A percentile compares a stretch with the other conserved stretches of the same genome.
These are phyloP conservation scores for Zelostemma sp. DNA, from an alignment of 1,140 invertebrate genomes.

Conservation along the genomic window DNA sequence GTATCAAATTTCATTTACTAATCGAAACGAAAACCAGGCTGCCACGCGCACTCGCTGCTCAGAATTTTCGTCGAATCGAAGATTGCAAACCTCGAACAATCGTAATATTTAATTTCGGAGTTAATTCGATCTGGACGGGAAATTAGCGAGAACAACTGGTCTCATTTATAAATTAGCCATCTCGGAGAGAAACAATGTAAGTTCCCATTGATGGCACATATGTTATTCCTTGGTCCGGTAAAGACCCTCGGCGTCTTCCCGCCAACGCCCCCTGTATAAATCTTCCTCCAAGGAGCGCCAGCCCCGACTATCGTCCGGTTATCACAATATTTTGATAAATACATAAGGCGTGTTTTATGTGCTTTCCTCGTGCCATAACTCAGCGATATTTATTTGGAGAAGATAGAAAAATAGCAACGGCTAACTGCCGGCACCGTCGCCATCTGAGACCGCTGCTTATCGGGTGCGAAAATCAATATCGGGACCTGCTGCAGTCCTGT, in stretches of 20 bases:
- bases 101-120: no score
- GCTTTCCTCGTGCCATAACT: slow-evolving; percentile 57
- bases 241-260: slow-evolving; percentile 31
- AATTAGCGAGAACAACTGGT: no score
- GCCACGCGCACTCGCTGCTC: no score
- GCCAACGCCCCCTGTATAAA: slow-evolving; percentile 33
- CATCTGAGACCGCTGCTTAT: slow-evolving; percentile 55
- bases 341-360: slow-evolving; percentile 63
- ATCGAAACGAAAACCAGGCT: slow-evolving; percentile 19
- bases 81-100: no score
- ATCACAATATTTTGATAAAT: slow-evolving; percentile 71
- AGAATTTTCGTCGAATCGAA: no score
- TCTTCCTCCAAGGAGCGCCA: slow-evolving; percentile 27
- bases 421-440: slow-evolving; percentile 45
- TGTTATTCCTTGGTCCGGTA: slow-evolving; percentile 20
- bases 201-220: slow-evolving; percentile 33
- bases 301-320: slow-evolving; percentile 44
- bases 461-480: slow-evolving; percentile 55
- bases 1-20: slow-evolving; percentile 33
- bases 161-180: no score
- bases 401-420: slow-evolving; percentile 61
- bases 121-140: no score
- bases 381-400: slow-evolving; percentile 63
- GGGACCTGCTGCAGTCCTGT: slow-evolving; percentile 33
- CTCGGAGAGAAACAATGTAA: no score